These are phyloP conservation scores for Nothoprocta perdicaria DNA, from an alignment of 2,113 vertebrate genomes.

Conservation along the genomic window DNA sequence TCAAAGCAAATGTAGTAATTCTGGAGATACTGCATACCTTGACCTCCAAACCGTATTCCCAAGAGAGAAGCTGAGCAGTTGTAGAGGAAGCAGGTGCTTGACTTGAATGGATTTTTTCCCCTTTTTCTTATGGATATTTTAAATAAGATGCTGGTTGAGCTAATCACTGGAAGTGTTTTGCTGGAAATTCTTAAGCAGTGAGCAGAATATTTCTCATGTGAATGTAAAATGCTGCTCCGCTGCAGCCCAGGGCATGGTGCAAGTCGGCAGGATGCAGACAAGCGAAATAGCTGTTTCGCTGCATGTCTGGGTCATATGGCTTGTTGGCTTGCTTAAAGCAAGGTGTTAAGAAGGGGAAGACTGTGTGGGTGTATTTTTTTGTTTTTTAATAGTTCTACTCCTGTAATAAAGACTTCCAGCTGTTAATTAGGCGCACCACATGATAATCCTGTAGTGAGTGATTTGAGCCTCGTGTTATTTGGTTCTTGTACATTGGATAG, in stretches of 20 bases:
- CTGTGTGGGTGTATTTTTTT: background rate
- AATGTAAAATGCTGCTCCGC: background rate
- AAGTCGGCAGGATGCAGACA: background rate
- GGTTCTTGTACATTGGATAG: background rate
- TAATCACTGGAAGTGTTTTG: background rate
- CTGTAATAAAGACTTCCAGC: background rate
- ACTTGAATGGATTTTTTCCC: background rate
- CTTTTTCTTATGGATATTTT: background rate
- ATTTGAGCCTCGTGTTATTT: background rate
- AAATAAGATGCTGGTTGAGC: background rate
- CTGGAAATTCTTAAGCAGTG: background rate
- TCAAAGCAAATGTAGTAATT: background rate
- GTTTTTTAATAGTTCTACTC: background rate
- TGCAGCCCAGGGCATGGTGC: fast-evolving
- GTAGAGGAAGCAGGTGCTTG: background rate
- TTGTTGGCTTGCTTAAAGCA: background rate
- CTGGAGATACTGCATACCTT: background rate
- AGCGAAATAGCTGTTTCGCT: background rate
- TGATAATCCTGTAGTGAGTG: background rate
- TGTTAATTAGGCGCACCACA: background rate
- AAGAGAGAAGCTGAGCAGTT: background rate
- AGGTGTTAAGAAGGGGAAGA: background rate
- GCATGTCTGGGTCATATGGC: background rate
- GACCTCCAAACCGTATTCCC: background rate
- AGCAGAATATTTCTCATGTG: fast-evolving